Evolutionary conservation across 2,888 invertebrate species (phyloP), one percentile per base, ranked within the genome.

Genomic region (Harmothoe impar): DNA sequence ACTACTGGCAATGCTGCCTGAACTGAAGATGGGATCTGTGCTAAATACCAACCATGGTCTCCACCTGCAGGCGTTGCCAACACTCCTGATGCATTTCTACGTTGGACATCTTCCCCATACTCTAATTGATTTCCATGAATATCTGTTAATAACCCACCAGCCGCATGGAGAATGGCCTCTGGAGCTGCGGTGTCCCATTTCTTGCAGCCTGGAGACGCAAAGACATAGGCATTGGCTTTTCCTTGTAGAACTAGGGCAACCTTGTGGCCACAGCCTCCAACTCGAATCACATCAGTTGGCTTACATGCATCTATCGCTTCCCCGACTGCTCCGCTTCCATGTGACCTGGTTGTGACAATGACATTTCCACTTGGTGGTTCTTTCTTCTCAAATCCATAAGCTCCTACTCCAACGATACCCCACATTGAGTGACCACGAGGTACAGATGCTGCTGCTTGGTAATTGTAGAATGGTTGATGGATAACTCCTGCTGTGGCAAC

Each of bases 121-220:
- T 94, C 93, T 85, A 97, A 95, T 0, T 92, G 92, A 43, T 96
- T 95, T 23, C 97, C 97, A 90, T 96, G 97, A 89, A 99, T 97
- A 96, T 99, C 98, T 0, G 99, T 99, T 90, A 99, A 96, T 89
- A 96, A 97, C 0, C 99, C 99, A 3, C 99, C 99, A 5, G 97
- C 97, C 0, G 98, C 98, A 77, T 97, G 96, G 0, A 99, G 96
- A 0, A 99, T 97, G 0, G 99, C 99, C 96, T 99, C 99, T 0
- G 99, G 99, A 0, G 98, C 99, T 96, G 99, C 99, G 0, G 99
- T 99, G 96, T 99, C 99, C 99, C 99, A 99, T 95, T 98, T 98
- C 96, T 99, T 99, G 95, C 98, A 98, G 0, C 99, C 99, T 33
- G 97, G 97, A 94, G 98, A 98, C 0, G 99, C 98, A 96, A 98